These are phyloP conservation scores for Ammodytes marinus DNA, from an alignment of 2,113 vertebrate species.

Conservation along the genomic window DNA sequence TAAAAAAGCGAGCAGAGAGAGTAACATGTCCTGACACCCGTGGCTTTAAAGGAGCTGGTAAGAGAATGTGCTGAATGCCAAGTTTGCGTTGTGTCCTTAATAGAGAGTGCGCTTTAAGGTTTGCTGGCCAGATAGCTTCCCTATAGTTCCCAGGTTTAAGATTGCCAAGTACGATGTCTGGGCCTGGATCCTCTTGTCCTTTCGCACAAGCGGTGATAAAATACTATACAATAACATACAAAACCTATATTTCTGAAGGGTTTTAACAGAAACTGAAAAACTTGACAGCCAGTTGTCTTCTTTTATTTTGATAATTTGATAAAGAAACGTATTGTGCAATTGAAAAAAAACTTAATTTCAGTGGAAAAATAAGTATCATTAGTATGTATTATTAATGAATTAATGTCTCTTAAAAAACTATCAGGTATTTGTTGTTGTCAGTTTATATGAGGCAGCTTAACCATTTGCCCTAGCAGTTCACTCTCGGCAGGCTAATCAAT, in stretches of 20 bases:
- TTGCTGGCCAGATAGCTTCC: constrained; percentile 39
- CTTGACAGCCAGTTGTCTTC: background rate
- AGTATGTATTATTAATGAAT: too few species aligned
- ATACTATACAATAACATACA: background rate
- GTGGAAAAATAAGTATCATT: background rate
- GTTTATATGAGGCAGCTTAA: background rate
- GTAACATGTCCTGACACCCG: constrained; percentile 71
- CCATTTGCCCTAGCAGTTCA: background rate
- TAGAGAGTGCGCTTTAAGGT: constrained; percentile 46
- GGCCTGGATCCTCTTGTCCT: constrained; percentile 25
- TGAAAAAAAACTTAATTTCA: too few species aligned
- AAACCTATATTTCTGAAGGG: too few species aligned
- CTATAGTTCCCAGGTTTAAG: constrained; percentile 44
- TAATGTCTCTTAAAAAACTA: too few species aligned
- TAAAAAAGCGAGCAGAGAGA: constrained; percentile 39
- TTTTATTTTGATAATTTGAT: too few species aligned
- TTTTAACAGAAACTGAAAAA: background rate
- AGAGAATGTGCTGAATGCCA: constrained; percentile 53
- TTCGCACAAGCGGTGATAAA: constrained; percentile 1
- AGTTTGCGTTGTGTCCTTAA: constrained; percentile 46
- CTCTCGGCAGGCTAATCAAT: background rate
- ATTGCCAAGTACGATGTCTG: constrained; percentile 55
- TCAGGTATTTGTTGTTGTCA: too few species aligned
- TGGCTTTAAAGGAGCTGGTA: constrained; percentile 49
- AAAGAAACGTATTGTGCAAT: too few species aligned